phyloP scores from a whole-genome alignment of 2,113 vertebrate species.

The Calypte anna region DNA sequence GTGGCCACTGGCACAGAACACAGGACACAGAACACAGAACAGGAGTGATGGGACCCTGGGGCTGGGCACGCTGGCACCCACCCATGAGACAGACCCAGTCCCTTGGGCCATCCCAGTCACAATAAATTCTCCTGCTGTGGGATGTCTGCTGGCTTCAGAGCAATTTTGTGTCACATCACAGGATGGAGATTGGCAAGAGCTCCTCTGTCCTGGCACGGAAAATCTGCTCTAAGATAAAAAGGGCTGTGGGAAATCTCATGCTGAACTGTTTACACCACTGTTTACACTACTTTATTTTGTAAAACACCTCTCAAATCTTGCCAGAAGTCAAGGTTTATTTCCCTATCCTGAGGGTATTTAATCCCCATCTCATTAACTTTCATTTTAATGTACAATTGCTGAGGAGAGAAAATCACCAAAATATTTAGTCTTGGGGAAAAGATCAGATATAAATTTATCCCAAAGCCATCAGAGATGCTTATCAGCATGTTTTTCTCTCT shows the following conservation, averaged over 20 bases:
- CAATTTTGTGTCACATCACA: neutral
- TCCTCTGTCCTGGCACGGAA: rapidly evolving
- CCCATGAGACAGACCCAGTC: rapidly evolving
- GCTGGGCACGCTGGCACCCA: neutral
- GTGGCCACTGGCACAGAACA: rapidly evolving
- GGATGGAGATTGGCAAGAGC: neutral
- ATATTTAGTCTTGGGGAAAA: slow-evolving; percentile 16
- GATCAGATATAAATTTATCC: slow-evolving; percentile 40
- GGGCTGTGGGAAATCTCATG: slow-evolving; percentile 33
- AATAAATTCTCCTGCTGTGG: neutral
- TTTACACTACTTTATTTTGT: neutral
- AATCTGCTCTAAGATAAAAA: neutral
- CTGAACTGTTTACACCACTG: neutral
- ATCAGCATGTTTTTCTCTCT: slow-evolving; percentile 29
- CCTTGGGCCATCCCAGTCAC: neutral
- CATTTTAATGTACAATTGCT: slow-evolving; percentile 21
- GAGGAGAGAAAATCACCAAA: slow-evolving; percentile 9
- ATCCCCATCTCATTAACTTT: slow-evolving; percentile 23
- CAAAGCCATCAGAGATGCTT: slow-evolving; percentile 42
- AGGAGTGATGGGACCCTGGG: too few relatives aligned
- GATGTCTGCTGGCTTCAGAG: neutral
- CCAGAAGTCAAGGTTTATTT: slow-evolving; percentile 59
- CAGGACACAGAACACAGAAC: neutral
- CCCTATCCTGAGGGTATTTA: slow-evolving; percentile 28
- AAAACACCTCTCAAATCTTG: slow-evolving; percentile 36